These are phyloP conservation scores for Mycalesis mineus DNA, from an alignment of 2,888 invertebrate genomes.

Conservation along the genomic window DNA sequence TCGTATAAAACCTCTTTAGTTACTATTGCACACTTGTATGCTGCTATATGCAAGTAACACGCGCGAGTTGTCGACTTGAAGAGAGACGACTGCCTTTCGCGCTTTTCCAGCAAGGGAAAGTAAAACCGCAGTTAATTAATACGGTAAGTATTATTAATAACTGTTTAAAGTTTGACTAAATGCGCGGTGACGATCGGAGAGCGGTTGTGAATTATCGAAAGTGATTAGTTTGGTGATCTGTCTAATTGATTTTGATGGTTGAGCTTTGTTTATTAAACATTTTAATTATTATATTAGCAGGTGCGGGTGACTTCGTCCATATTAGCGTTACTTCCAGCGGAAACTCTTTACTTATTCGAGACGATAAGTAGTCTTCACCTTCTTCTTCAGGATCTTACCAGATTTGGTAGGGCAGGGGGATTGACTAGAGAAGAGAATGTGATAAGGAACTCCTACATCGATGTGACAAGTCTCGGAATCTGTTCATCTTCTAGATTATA, in stretches of 20 bases:
- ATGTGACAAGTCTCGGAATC: no score
- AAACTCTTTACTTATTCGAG: no score
- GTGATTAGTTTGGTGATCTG: neutral
- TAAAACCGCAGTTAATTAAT: constrained; percentile 60
- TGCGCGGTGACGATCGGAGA: neutral
- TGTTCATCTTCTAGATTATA: no score
- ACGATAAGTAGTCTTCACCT: no score
- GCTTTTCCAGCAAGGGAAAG: constrained; percentile 71
- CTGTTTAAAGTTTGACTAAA: constrained; percentile 4
- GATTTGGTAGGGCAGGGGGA: no score
- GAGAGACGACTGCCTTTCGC: constrained; percentile 57
- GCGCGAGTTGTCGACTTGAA: constrained; percentile 33
- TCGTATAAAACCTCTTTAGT: neutral
- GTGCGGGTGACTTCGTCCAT: no score
- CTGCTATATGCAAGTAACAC: constrained; percentile 18
- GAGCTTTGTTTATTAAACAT: neutral
- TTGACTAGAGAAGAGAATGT: no score
- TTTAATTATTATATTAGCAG: no score
- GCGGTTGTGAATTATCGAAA: neutral
- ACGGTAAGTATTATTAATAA: constrained; percentile 23
- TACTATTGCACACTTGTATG: neutral
- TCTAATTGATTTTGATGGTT: neutral
- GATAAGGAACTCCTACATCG: no score
- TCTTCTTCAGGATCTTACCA: no score
- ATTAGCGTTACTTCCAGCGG: no score